Percentiles rank a stretch among this genome's conserved stretches.
Evolutionary conservation across 2,888 invertebrate species (phyloP).

Genomic region (Tineola bisselliella): DNA sequence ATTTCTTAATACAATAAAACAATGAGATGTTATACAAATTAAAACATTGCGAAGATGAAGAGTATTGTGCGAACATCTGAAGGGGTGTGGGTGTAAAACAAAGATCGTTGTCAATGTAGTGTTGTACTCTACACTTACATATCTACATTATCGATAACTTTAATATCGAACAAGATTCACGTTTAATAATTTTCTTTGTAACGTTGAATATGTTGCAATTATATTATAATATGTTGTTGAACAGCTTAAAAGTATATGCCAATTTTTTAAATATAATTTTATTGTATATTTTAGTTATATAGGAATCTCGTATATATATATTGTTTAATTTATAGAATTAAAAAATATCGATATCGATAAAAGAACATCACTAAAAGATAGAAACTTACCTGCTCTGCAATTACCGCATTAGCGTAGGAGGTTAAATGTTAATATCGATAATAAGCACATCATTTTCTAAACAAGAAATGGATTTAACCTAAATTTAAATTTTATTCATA

Average conservation of each 20-base stretch:
- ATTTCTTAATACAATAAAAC: conserved; percentile 1
- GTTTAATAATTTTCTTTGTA: too few relatives aligned
- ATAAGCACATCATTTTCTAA: conserved; percentile 1
- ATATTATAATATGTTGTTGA: too few relatives aligned
- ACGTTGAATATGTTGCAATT: too few relatives aligned
- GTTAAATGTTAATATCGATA: background rate
- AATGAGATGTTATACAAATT: conserved; percentile 21
- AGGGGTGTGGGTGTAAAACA: conserved; percentile 20
- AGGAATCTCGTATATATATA: too few relatives aligned
- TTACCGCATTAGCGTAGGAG: conserved; percentile 7
- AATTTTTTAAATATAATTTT: too few relatives aligned
- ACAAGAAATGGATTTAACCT: background rate
- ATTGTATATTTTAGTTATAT: too few relatives aligned
- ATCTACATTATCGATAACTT: too few relatives aligned
- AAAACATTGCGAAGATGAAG: conserved; percentile 23
- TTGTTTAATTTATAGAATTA: too few relatives aligned
- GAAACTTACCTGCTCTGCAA: background rate
- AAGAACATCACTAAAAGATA: background rate
- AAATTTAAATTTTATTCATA: background rate
- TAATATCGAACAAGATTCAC: too few relatives aligned
- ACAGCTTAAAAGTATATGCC: too few relatives aligned
- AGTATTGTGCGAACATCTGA: conserved; percentile 18
- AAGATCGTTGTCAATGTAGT: conserved; percentile 11
- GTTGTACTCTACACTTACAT: background rate
- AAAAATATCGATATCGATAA: background rate